These are phyloP conservation scores for Ceratina japonica DNA, from an alignment of 1,140 invertebrate genomes.

Conservation along the genomic window DNA sequence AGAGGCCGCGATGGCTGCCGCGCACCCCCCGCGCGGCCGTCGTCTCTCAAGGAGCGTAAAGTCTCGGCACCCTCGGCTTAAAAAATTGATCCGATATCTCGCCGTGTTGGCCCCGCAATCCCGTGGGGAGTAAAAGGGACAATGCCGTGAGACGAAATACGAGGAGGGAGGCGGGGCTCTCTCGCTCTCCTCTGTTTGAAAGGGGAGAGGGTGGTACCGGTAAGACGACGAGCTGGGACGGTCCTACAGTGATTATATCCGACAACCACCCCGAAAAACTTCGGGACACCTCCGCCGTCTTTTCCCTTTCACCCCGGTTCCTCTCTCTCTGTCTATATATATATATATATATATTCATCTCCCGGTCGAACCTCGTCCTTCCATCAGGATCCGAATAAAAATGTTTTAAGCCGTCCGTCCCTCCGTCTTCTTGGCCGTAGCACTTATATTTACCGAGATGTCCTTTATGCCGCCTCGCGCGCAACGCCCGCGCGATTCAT, in stretches of 20 bases:
- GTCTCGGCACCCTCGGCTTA: constrained; percentile 79
- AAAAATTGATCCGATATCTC: constrained; percentile 77
- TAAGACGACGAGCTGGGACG: constrained; percentile 53
- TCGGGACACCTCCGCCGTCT: constrained; percentile 58
- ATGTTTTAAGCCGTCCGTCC: constrained; percentile 73
- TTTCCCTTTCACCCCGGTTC: constrained; percentile 25
- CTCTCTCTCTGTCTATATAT: too few species aligned
- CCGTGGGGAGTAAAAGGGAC: constrained; percentile 76
- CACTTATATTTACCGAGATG: constrained; percentile 77
- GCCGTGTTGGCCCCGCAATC: constrained; percentile 77
- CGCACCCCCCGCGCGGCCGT: constrained; percentile 40
- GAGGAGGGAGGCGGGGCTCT: constrained; percentile 9
- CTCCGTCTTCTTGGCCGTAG: constrained; percentile 68
- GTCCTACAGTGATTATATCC: constrained; percentile 76
- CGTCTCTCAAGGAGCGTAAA: constrained; percentile 77
- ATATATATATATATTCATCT: neutral
- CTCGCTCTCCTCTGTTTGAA: constrained; percentile 20
- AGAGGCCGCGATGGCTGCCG: constrained; percentile 42
- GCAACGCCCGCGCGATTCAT: constrained; percentile 28
- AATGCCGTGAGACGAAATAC: constrained; percentile 70
- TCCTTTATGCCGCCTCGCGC: constrained; percentile 67
- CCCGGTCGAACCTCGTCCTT: constrained; percentile 38
- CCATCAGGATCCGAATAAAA: constrained; percentile 70
- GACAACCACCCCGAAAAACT: constrained; percentile 72
- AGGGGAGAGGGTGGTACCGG: constrained; percentile 38